These are phyloP conservation scores for Pseudobourletiella spinata DNA, from an alignment of 1,140 invertebrate species.

Conservation along the genomic window DNA sequence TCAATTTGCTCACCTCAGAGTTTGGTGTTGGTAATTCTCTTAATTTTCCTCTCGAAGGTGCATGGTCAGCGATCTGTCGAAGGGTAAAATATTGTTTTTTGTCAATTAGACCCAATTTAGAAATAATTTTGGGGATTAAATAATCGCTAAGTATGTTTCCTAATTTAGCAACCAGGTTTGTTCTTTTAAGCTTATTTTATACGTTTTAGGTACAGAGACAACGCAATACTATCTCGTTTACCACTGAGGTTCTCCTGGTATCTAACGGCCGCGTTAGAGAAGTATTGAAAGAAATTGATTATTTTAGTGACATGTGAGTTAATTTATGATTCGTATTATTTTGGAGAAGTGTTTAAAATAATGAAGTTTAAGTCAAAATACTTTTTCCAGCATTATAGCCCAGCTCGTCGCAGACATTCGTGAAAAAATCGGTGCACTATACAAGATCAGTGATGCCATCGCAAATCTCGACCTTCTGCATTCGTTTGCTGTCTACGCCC, in stretches of 20 bases:
- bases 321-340: no score
- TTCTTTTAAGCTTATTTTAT: conserved; percentile 32
- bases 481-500: conserved; percentile 59
- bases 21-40: no score
- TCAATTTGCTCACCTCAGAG: no score
- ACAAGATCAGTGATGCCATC: conserved; percentile 68
- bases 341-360: no score
- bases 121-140: no score
- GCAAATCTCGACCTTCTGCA: conserved; percentile 68
- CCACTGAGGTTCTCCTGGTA: conserved; percentile 63
- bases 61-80: no score
- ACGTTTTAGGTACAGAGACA: conserved; percentile 51
- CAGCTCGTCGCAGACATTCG: conserved; percentile 47
- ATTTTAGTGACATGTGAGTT: neutral
- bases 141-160: neutral
- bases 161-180: neutral
- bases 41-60: no score
- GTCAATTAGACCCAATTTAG: no score
- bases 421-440: conserved; percentile 61
- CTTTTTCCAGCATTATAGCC: conserved; percentile 42
- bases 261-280: conserved; percentile 57
- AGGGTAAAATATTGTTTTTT: no score
- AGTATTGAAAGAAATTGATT: conserved; percentile 41
- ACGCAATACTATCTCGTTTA: conserved; percentile 58
- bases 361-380: conserved; percentile 1